These are phyloP conservation scores for Pelagia noctiluca DNA, from an alignment of 30 jellyfish, hydroid and myxozoan genomes.

Conservation along the genomic window DNA sequence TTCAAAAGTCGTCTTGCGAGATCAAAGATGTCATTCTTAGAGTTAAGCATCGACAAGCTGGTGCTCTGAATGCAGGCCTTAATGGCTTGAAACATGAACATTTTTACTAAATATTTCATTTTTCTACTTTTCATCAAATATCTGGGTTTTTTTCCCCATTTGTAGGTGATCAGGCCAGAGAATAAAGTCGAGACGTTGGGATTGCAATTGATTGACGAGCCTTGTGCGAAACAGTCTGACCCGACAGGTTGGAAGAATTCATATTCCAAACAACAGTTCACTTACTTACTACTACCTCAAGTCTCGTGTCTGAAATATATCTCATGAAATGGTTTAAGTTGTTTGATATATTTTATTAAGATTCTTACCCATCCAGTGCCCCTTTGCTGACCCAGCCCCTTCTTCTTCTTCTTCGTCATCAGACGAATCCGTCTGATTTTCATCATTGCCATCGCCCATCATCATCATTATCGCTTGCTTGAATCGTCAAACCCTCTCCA, in stretches of 20 bases:
- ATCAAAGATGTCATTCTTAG: too few species aligned
- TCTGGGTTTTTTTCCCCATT: not conserved
- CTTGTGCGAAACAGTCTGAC: constrained; percentile 98
- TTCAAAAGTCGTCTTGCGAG: too few species aligned
- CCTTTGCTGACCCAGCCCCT: constrained; percentile 76
- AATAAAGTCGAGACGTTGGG: constrained; percentile 96
- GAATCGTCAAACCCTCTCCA: constrained; percentile 78
- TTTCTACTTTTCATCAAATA: too few species aligned
- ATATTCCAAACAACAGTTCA: too few species aligned
- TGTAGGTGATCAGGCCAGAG: constrained; percentile 97
- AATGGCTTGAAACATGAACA: too few species aligned
- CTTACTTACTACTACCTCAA: too few species aligned
- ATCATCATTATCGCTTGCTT: constrained; percentile 90
- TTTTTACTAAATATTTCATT: too few species aligned
- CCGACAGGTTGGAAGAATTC: constrained; percentile 99
- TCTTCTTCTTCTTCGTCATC: constrained; percentile 70
- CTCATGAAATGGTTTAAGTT: too few species aligned
- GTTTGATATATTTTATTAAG: too few species aligned
- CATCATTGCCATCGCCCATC: constrained; percentile 88
- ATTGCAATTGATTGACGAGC: constrained; percentile 93
- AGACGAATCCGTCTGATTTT: constrained; percentile 44
- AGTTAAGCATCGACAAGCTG: too few species aligned
- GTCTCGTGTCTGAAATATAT: too few species aligned
- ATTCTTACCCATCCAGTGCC: constrained; percentile 59
- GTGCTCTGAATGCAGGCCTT: too few species aligned